phyloP scores from a whole-genome alignment of 2,113 vertebrate genomes.

The Saccopteryx bilineata region DNA sequence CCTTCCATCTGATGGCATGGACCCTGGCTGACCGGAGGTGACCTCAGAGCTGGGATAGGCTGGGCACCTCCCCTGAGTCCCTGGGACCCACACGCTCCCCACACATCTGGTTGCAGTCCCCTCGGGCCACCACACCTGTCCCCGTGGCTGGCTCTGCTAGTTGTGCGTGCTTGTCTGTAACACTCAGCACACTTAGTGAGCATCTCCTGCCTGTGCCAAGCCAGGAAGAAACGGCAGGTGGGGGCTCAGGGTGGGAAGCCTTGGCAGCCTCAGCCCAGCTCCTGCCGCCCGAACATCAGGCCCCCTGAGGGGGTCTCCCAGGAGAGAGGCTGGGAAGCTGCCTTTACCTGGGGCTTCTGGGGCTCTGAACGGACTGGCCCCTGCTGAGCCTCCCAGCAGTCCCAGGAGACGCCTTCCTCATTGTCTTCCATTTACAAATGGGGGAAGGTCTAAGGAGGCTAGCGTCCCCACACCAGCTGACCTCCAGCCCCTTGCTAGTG shows the following conservation, averaged over 20 bases:
- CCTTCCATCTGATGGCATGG: not conserved
- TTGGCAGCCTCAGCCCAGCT: rapidly evolving
- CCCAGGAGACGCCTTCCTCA: rapidly evolving
- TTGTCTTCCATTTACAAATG: not conserved
- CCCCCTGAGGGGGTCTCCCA: not conserved
- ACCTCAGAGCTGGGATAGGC: rapidly evolving
- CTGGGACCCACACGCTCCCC: not conserved
- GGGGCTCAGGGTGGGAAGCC: not conserved
- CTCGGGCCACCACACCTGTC: not conserved
- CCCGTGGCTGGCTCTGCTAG: not conserved
- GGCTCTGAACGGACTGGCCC: not conserved
- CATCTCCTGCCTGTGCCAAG: not conserved
- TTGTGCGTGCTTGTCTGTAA: not conserved
- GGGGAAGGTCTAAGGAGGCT: not conserved
- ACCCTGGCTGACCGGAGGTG: not conserved
- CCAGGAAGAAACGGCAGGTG: not conserved
- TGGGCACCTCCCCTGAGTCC: not conserved
- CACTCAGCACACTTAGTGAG: not conserved
- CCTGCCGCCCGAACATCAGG: rapidly evolving
- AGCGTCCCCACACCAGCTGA: no score
- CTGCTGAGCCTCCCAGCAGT: not conserved
- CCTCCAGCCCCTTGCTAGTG: not conserved
- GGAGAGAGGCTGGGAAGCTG: not conserved
- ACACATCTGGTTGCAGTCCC: not conserved
- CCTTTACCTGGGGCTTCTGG: not conserved